Evolutionary conservation across 2,797 vertebrate genomes (phyloP).

Genomic region (Lophotriccus pileatus): DNA sequence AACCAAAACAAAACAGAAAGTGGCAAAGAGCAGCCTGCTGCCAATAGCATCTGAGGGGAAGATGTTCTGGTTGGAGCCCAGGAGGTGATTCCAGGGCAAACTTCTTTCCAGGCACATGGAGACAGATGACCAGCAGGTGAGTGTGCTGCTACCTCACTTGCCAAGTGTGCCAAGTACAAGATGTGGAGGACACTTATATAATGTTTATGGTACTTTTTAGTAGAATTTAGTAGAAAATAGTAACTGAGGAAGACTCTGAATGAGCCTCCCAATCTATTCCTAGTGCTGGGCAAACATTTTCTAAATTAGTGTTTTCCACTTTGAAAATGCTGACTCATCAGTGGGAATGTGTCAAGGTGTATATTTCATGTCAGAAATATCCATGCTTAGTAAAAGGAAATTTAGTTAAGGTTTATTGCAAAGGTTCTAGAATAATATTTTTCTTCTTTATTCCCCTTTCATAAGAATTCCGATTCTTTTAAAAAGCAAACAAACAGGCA

Average conservation of each 20-base stretch:
- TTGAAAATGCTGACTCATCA: background rate
- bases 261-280: background rate
- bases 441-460: background rate
- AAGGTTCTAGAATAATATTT: background rate
- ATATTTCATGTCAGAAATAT: background rate
- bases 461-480: background rate
- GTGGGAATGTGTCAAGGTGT: background rate
- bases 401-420: background rate
- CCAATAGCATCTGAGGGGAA: background rate
- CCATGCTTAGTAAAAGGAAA: background rate
- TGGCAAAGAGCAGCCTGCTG: background rate
- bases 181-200: background rate
- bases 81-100: background rate
- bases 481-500: background rate
- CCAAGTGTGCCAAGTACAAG: background rate
- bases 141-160: accelerated
- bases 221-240: background rate
- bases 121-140: background rate
- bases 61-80: background rate
- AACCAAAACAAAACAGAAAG: background rate
- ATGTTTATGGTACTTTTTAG: background rate
- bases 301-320: background rate
- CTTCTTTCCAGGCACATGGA: background rate
- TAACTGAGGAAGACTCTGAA: background rate
- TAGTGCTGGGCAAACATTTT: background rate